A percentile compares a stretch with the other conserved stretches of the same genome.
phyloP scores from a whole-genome alignment of 2,797 vertebrate genomes.

The Acrossocheilus fasciatus region DNA sequence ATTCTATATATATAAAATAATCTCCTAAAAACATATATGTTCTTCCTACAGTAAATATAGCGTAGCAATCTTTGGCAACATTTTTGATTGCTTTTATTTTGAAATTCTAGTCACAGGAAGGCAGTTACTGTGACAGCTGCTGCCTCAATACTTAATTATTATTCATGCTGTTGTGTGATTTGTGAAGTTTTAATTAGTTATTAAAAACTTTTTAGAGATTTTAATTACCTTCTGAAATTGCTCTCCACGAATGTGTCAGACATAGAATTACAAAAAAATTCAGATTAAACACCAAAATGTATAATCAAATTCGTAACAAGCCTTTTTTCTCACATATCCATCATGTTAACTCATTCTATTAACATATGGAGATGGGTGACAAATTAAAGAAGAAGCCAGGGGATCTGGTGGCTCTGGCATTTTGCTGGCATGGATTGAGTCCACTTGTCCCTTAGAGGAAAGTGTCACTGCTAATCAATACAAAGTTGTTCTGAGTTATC shows the following conservation, averaged over 20 bases:
- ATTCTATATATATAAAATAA: not conserved
- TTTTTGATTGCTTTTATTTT: constrained; percentile 7
- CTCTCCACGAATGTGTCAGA: not conserved
- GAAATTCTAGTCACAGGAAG: constrained; percentile 14
- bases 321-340: not conserved
- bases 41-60: not conserved
- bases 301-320: not conserved
- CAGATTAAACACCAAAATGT: not conserved
- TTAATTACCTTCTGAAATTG: constrained; percentile 3
- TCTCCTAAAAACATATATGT: not conserved
- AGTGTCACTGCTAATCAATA: not conserved
- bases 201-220: constrained; percentile 8
- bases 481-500: not conserved
- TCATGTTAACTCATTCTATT: not conserved
- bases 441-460: not conserved
- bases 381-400: not conserved
- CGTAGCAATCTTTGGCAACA: not conserved
- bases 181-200: constrained; percentile 4
- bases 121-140: not conserved
- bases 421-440: not conserved
- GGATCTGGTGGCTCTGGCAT: not conserved
- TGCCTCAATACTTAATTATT: constrained; percentile 1
- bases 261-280: not conserved
- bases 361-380: not conserved
- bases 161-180: not conserved